Conservation (phyloP, 2,113 vertebrate species). For the Ictalurus punctatus region DNA sequence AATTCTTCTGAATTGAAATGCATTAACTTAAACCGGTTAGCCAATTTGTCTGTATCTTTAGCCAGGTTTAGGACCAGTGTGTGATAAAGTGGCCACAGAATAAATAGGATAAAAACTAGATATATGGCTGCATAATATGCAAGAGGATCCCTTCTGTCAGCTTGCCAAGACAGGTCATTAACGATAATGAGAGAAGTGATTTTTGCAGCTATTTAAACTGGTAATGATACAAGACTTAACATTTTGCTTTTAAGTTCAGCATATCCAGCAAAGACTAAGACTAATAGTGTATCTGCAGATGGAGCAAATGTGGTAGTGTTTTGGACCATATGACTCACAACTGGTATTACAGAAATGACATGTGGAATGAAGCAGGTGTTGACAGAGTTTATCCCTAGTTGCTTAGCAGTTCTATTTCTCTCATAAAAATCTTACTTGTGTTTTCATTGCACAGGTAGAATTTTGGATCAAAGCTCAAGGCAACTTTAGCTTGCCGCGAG, state of each 20-base stretch:
- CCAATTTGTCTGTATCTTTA: not conserved
- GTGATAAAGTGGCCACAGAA: constrained; percentile 16
- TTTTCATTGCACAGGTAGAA: constrained; percentile 31
- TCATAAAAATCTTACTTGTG: not conserved
- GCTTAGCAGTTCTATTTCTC: constrained; percentile 12
- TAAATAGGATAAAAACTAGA: not conserved
- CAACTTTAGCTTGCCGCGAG: constrained; percentile 50
- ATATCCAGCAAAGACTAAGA: constrained; percentile 32
- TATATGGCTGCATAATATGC: constrained; percentile 26
- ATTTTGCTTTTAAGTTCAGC: constrained; percentile 50
- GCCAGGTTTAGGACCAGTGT: constrained; percentile 23
- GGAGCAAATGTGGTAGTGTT: constrained; percentile 11
- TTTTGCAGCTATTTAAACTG: constrained; percentile 41
- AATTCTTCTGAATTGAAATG: not conserved
- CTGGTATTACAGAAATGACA: constrained; percentile 1
- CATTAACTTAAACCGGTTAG: constrained; percentile 10
- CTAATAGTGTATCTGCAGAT: constrained; percentile 3
- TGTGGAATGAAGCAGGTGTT: constrained; percentile 35
- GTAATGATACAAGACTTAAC: constrained; percentile 44
- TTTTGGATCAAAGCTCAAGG: constrained; percentile 49
- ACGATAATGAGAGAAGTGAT: constrained; percentile 45
- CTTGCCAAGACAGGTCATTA: constrained; percentile 46
- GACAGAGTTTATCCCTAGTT: not conserved
- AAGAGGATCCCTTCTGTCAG: constrained; percentile 38
- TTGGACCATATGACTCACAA: constrained; percentile 26